A percentile compares a stretch with the other conserved stretches of the same genome.
Conservation (phyloP, 1,140 invertebrate species). For the Tachypleus tridentatus region DNA sequence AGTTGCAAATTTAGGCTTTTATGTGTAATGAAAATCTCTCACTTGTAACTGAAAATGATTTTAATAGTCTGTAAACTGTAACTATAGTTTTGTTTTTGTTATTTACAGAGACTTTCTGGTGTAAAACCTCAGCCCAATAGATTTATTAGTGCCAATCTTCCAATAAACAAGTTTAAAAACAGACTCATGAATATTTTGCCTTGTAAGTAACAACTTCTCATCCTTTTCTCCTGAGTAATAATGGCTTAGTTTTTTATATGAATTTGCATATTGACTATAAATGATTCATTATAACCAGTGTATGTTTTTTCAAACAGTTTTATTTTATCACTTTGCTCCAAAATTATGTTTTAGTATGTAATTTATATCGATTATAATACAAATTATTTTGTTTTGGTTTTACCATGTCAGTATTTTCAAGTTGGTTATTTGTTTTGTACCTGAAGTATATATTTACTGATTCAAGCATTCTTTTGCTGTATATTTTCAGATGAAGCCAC, state of each 20-base stretch:
- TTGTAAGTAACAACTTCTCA: slow-evolving; percentile 40
- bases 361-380: no score
- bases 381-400: neutral
- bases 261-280: no score
- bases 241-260: no score
- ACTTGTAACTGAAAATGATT: no score
- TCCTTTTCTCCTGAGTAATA: no score
- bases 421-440: neutral
- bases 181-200: slow-evolving; percentile 93
- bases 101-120: slow-evolving; percentile 52
- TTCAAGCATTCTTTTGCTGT: slow-evolving; percentile 4
- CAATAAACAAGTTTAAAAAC: slow-evolving; percentile 97
- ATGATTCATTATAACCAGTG: no score
- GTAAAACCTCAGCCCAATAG: slow-evolving; percentile 57
- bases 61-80: no score
- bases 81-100: slow-evolving; percentile 12
- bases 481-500: slow-evolving; percentile 57
- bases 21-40: no score
- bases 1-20: no score
- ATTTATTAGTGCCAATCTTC: slow-evolving; percentile 90
- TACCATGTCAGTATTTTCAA: neutral
- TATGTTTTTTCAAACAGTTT: neutral
- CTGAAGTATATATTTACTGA: neutral
- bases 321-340: no score
- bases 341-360: no score